phyloP scores from a whole-genome alignment of 2,888 invertebrate species.

The Ferrisia virgata region DNA sequence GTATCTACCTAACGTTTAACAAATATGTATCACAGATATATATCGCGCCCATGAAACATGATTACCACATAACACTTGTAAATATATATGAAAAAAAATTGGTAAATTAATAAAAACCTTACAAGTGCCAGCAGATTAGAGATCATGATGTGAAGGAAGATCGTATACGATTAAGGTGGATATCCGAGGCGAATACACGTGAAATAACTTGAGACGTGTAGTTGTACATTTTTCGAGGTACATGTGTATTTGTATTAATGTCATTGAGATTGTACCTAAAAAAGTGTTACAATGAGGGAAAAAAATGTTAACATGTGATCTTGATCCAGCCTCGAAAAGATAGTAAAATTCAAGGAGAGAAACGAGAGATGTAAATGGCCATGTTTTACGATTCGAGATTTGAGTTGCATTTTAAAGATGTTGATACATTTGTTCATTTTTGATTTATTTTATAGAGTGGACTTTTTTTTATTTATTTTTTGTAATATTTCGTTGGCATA shows the following conservation, averaged over 20 bases:
- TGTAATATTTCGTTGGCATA: no score
- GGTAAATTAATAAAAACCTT: background rate
- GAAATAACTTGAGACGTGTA: background rate
- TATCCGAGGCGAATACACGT: background rate
- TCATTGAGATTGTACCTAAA: background rate
- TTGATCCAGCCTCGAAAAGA: background rate
- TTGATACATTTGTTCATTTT: no score
- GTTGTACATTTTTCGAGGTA: no score
- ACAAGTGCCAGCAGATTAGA: background rate
- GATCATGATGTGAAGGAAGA: background rate
- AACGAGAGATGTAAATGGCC: no score
- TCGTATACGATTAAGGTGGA: background rate
- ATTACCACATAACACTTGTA: background rate
- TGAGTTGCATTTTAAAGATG: background rate
- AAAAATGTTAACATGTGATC: background rate
- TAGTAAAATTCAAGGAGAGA: background rate
- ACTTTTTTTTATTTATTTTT: no score
- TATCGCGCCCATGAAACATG: background rate
- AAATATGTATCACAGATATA: background rate
- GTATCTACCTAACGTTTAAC: background rate
- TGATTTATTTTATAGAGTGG: no score
- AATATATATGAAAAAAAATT: background rate
- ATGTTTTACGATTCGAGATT: background rate
- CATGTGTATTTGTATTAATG: no score
- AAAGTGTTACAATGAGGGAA: background rate